phyloP scores from a whole-genome alignment of 2,888 invertebrate species.

The Syritta pipiens region DNA sequence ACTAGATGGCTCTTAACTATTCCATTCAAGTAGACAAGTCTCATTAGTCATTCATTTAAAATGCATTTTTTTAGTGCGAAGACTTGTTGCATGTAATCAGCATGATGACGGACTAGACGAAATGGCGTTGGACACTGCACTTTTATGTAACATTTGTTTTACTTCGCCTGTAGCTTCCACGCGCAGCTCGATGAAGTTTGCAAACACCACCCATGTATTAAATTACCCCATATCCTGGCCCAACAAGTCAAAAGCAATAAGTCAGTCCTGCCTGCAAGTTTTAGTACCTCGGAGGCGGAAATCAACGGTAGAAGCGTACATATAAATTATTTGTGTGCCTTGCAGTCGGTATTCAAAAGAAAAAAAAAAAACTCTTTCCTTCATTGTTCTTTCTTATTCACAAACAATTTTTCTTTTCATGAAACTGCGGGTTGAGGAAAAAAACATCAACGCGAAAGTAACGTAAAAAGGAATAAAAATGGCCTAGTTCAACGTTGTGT shows the following conservation, averaged over 20 bases:
- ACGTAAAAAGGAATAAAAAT: constrained; percentile 9
- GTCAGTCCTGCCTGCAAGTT: neutral
- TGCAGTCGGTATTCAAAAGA: neutral
- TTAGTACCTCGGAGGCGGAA: constrained; percentile 7
- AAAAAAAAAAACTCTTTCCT: constrained; percentile 16
- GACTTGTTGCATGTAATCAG: constrained; percentile 45
- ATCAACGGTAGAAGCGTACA: neutral
- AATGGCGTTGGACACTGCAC: constrained; percentile 23
- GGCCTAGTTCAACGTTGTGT: constrained; percentile 53
- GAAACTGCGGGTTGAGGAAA: constrained; percentile 4
- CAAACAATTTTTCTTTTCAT: constrained; percentile 35
- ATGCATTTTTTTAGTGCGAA: constrained; percentile 35
- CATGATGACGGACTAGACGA: constrained; percentile 20
- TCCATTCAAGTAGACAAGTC: too few species aligned
- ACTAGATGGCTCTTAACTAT: too few species aligned
- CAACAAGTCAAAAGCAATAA: constrained; percentile 1
- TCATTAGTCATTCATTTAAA: constrained; percentile 51
- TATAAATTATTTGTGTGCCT: constrained; percentile 28
- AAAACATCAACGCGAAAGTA: neutral
- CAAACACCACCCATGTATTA: neutral
- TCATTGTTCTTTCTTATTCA: constrained; percentile 29
- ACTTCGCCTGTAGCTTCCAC: too few species aligned
- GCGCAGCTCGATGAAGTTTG: too few species aligned
- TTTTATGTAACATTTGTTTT: constrained; percentile 34
- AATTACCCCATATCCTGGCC: constrained; percentile 18